Conservation (phyloP, 2,888 invertebrate genomes). For the Metallyticus violacea region DNA sequence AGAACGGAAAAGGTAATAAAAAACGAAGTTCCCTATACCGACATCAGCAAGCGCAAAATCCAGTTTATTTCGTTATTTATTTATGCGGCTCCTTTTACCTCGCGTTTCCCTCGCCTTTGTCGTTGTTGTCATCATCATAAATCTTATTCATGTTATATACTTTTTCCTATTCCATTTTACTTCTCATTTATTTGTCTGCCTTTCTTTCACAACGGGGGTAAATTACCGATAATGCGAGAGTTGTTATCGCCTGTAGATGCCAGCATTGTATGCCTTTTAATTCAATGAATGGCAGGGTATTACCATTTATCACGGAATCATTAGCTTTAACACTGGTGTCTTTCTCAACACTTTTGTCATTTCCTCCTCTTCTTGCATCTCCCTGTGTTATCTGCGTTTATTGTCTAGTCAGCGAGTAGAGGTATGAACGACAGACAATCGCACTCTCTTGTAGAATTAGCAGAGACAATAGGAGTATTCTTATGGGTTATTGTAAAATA, state of each 20-base stretch:
- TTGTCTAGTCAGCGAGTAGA: too few species aligned
- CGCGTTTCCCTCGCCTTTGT: background rate
- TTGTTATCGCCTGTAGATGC: background rate
- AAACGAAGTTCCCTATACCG: background rate
- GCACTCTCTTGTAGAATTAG: too few species aligned
- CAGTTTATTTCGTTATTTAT: background rate
- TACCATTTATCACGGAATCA: background rate
- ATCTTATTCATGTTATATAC: background rate
- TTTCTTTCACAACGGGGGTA: background rate
- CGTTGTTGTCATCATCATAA: background rate
- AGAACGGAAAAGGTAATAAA: background rate
- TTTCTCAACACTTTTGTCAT: background rate
- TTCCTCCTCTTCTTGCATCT: too few species aligned
- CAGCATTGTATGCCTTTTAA: background rate
- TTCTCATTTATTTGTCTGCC: background rate
- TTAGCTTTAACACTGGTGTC: background rate
- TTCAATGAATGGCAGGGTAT: background rate
- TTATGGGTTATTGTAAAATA: too few species aligned
- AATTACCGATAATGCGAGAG: background rate
- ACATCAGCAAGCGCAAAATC: background rate
- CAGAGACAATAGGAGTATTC: too few species aligned
- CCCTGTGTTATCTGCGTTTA: too few species aligned
- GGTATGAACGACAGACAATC: too few species aligned
- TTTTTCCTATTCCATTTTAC: background rate
- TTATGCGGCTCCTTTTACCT: background rate